A percentile compares a stretch with the other conserved stretches of the same genome.
phyloP scores from a whole-genome alignment of 2,888 invertebrate species.

The Silvanus unidentatus region DNA sequence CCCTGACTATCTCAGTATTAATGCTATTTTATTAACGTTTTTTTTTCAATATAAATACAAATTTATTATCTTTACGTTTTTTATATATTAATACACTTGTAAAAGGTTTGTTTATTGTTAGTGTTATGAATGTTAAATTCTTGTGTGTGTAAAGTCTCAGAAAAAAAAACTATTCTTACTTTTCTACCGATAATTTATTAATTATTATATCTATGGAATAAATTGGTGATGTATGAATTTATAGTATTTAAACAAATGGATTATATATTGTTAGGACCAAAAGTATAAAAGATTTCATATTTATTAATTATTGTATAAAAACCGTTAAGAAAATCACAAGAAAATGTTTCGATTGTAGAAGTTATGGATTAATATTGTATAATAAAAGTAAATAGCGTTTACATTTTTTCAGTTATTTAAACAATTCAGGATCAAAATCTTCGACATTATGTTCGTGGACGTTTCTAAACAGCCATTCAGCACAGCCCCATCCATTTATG shows the following conservation, averaged over 20 bases:
- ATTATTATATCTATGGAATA: no score
- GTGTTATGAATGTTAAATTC: no score
- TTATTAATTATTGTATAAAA: conserved; percentile 15
- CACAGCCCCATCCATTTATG: conserved; percentile 57
- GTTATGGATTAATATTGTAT: conserved; percentile 15
- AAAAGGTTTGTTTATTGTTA: no score
- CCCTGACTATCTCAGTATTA: conserved; percentile 11
- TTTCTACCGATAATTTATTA: not conserved
- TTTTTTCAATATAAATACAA: no score
- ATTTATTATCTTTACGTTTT: no score
- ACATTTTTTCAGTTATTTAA: no score
- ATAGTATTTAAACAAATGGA: no score
- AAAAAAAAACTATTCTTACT: not conserved
- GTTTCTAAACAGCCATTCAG: conserved; percentile 62
- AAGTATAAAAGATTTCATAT: conserved; percentile 37
- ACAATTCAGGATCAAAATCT: no score
- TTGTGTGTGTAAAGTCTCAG: no score
- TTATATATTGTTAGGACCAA: conserved; percentile 42
- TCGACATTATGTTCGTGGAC: conserved; percentile 29
- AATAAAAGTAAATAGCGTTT: no score
- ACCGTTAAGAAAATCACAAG: conserved; percentile 26
- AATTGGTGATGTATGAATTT: no score
- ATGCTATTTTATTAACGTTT: not conserved
- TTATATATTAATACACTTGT: no score
- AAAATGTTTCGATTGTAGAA: conserved; percentile 23